Percentiles rank a stretch among this genome's conserved stretches.
Conservation (phyloP, 1,140 invertebrate species). For the Drosophila rufa region DNA sequence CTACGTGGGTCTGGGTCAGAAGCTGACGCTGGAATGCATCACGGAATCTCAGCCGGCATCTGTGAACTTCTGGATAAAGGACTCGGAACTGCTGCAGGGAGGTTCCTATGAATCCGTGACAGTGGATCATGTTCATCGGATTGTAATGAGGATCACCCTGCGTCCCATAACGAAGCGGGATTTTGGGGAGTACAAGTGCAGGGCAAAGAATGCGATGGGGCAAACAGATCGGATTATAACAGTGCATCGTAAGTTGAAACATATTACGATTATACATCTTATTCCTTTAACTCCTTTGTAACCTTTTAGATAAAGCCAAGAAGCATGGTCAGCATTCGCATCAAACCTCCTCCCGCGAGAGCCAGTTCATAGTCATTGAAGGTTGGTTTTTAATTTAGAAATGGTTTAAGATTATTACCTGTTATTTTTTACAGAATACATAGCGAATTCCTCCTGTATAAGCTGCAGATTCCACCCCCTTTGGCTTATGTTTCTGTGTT, state of each 20-base stretch:
- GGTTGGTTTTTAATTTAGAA: conserved; percentile 25
- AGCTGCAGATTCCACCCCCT: not conserved
- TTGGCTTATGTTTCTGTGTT: conserved; percentile 50
- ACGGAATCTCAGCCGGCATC: conserved; percentile 87
- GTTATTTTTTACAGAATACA: conserved; percentile 55
- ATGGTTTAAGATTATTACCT: not conserved
- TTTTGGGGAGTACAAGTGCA: conserved; percentile 88
- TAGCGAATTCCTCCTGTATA: conserved; percentile 30
- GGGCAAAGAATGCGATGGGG: conserved; percentile 87
- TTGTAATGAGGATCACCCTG: conserved; percentile 87
- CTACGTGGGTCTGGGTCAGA: conserved; percentile 87
- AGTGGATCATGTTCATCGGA: conserved; percentile 87
- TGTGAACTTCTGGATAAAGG: conserved; percentile 87
- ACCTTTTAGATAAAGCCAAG: conserved; percentile 70
- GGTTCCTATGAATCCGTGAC: conserved; percentile 86
- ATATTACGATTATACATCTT: not conserved
- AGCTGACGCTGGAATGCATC: conserved; percentile 87
- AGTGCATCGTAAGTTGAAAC: conserved; percentile 86
- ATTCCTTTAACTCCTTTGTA: no score
- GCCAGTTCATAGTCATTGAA: conserved; percentile 81
- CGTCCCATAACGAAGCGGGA: conserved; percentile 86
- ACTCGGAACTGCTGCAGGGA: conserved; percentile 84
- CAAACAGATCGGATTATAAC: conserved; percentile 87
- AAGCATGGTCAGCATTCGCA: conserved; percentile 74
- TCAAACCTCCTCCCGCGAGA: conserved; percentile 69